A percentile compares a stretch with the other conserved stretches of the same genome.
Evolutionary conservation across 2,888 invertebrate species (phyloP).

Genomic region (Acronicta aceris): DNA sequence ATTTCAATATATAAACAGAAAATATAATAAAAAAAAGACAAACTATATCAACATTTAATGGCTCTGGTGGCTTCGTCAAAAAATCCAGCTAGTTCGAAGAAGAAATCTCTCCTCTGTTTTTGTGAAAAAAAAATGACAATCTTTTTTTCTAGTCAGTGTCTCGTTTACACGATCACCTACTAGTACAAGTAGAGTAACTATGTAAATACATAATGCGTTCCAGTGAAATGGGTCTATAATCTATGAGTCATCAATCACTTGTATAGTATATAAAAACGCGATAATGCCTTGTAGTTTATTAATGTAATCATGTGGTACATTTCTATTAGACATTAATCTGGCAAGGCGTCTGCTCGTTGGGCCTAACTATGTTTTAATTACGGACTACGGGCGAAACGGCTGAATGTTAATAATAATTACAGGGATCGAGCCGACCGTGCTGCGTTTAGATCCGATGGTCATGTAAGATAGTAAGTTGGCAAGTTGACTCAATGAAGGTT

Average conservation of each 20-base stretch:
- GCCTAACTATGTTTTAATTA: slow-evolving; percentile 88
- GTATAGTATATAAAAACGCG: slow-evolving; percentile 66
- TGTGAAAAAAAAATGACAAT: background rate
- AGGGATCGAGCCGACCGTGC: slow-evolving; percentile 70
- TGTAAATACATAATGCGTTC: slow-evolving; percentile 44
- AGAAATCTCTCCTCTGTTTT: background rate
- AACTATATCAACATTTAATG: too few species aligned
- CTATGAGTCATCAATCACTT: slow-evolving; percentile 71
- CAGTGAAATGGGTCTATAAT: slow-evolving; percentile 52
- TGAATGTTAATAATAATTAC: slow-evolving; percentile 82
- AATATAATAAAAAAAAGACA: too few species aligned
- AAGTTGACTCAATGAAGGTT: slow-evolving; percentile 14
- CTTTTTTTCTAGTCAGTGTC: slow-evolving; percentile 9
- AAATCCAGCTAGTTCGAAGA: too few species aligned
- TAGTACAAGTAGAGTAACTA: slow-evolving; percentile 31
- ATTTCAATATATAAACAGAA: too few species aligned
- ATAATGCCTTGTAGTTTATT: slow-evolving; percentile 67
- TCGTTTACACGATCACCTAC: slow-evolving; percentile 28
- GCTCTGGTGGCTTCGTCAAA: too few species aligned
- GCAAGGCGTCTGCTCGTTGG: slow-evolving; percentile 69
- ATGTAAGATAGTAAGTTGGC: slow-evolving; percentile 29
- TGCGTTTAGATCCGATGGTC: slow-evolving; percentile 59
- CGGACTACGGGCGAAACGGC: slow-evolving; percentile 74
- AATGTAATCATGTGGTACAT: slow-evolving; percentile 82
- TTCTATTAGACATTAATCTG: slow-evolving; percentile 86